Base-by-base conservation (phyloP, 2,113 vertebrate genomes). In the Malurus melanocephalus region DNA sequence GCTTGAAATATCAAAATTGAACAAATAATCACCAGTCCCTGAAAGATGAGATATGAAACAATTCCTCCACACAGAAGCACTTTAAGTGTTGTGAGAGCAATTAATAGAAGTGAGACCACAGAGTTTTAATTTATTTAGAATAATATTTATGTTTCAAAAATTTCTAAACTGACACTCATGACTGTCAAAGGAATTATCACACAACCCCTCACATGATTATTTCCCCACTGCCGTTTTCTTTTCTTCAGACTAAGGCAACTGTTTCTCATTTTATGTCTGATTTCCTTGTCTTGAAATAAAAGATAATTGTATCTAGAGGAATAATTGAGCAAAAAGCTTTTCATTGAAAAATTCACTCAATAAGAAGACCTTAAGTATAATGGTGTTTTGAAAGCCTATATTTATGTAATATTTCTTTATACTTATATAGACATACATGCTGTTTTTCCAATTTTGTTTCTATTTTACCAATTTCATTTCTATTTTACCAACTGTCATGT, bases 221-320 rank as follows among this genome's bases (percentile, higher is more conserved):
- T 92, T 59, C 8, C 9, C 8, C n/a, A 32, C 14, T 72, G 28
- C 16, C 11, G 84, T 75, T 80, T 84, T 35, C 22, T 68, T 72
- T 78, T 86, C 17, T 80, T 94, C 57, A 60, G n/a, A 67, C 35
- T 35, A 43, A 75, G 53, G 56, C 27, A 85, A 60, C 83, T 71
- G 75, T 75, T 86, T 93, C n/a, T 75, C 6, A 21, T 59, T 88
- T 84, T 64, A 73, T 16, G 23, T 64, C 49, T 75, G 40, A 85
- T 86, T 90, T 93, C 8, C 42, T 77, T 45, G 33, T 80, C 42
- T 94, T 86, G 49, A 93, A 84, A 78, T 33, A 81, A 60, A 92
- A 75, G 8, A 27, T 61, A 68, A 61, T 60, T 80, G 22, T 28
- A 49, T 78, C 16, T 26, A 78, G 35, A 75, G 24, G 18, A 83